Evolutionary conservation across 1,140 invertebrate genomes (phyloP), one percentile per base, ranked within the genome.

Genomic region (Ips typographus): DNA sequence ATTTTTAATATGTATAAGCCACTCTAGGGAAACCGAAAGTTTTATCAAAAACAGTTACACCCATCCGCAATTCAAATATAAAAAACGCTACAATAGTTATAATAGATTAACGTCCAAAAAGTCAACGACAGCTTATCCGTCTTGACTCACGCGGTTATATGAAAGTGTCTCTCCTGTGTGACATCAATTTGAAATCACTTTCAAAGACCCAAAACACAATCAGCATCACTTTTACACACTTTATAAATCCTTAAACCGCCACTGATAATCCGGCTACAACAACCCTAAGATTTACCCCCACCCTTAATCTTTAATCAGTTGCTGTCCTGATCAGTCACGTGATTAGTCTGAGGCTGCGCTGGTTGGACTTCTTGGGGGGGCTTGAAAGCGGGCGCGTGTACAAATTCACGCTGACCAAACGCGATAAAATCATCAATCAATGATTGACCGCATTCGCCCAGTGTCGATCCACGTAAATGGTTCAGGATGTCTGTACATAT

Each of bases 401-500:
- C 91, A 79, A 92, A 96, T 67, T 85, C 86, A 75, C 85, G 82
- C 72, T 89, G 87, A 79, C 94, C 94, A 73, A 85, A 85, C 37
- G 81, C 81, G 73, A 90, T 85, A 78, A 91, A 96, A 40, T 88
- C 84, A 71, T 85, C 85, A 59, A 87, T 85, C 68, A 86, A 84
- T 40, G 85, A 78, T 52, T 90, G 89, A 6, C 40, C 6, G 77
- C 89, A 90, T 41, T 83, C 80, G 1, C 93, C 93, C 77, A 95
- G 92, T 72, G 93, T 90, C 53, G 91, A 92, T 62, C 87, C 86
- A 70, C 86, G 85, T 75, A 96, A 84, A 69, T 89, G 87, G 67
- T 91, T 87, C 61, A 95, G 82, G 37, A 95, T 88, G 71, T 89
- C 88, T 62, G 87, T 88, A 81, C 92, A 94, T 77, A 87, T 90